phyloP scores from a whole-genome alignment of 2,113 vertebrate species.

The Axis porcinus region DNA sequence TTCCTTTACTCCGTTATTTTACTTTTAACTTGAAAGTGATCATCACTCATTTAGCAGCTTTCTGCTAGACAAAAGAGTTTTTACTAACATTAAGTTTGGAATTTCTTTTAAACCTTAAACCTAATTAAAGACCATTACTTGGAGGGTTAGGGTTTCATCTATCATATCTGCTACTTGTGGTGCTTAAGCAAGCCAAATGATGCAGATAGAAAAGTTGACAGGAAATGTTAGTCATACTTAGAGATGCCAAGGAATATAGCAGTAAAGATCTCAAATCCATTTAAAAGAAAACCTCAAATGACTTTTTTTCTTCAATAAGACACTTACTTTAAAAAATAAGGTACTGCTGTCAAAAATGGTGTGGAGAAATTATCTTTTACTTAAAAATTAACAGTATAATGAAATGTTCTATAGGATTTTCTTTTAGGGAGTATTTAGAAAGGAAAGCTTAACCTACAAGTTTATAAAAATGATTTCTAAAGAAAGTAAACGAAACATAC shows the following conservation, averaged over 20 bases:
- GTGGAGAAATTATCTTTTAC: not conserved
- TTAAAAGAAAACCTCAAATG: constrained; percentile 7
- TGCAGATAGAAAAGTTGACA: not conserved
- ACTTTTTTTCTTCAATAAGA: not conserved
- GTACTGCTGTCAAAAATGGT: not conserved
- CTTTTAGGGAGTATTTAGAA: constrained; percentile 3
- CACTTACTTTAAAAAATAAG: constrained; percentile 18
- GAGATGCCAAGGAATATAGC: not conserved
- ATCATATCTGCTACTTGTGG: not conserved
- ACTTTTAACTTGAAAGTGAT: constrained; percentile 29
- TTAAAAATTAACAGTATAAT: constrained; percentile 10
- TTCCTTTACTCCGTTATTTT: not conserved
- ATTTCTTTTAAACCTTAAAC: constrained; percentile 24
- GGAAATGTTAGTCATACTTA: not conserved
- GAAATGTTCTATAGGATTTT: not conserved
- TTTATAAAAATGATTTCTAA: not conserved
- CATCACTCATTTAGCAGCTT: not conserved
- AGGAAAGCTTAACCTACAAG: not conserved
- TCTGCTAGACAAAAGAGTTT: not conserved
- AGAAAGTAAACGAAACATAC: constrained; percentile 26
- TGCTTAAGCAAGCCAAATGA: not conserved
- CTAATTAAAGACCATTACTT: not conserved
- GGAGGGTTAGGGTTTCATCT: not conserved
- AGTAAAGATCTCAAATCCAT: not conserved
- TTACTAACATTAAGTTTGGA: not conserved